Conservation (phyloP, 2,888 invertebrate genomes). For the Brenthis ino region DNA sequence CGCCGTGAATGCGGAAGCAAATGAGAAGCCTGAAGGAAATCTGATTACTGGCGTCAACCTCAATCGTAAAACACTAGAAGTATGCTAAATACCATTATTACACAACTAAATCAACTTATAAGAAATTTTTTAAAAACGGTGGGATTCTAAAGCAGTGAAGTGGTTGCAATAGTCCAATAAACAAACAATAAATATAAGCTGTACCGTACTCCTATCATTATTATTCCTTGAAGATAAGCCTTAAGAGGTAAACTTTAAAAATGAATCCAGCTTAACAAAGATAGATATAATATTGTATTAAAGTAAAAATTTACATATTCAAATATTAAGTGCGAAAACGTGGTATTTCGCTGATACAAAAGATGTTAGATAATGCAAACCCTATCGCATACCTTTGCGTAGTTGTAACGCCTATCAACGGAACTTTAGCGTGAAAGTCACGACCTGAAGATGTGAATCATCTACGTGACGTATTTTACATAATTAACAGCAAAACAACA, state of each 20-base stretch:
- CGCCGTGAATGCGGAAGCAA: constrained; percentile 63
- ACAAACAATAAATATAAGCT: too few relatives aligned
- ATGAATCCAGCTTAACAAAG: too few relatives aligned
- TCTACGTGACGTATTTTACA: constrained; percentile 37
- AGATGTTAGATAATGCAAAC: constrained; percentile 20
- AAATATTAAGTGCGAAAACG: background rate
- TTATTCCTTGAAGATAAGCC: too few relatives aligned
- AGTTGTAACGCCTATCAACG: constrained; percentile 31
- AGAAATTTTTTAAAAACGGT: background rate
- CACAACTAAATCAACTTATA: background rate
- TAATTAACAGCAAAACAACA: constrained; percentile 31
- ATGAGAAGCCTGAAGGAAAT: constrained; percentile 67
- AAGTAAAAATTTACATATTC: background rate
- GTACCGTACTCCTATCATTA: too few relatives aligned
- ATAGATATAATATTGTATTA: too few relatives aligned
- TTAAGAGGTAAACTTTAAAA: too few relatives aligned
- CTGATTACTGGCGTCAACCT: constrained; percentile 66
- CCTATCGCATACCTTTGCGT: constrained; percentile 33
- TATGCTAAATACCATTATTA: constrained; percentile 13
- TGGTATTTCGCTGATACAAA: constrained; percentile 11
- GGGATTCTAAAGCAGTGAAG: too few relatives aligned
- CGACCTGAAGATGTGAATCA: constrained; percentile 33
- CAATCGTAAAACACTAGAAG: constrained; percentile 32
- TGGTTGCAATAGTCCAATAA: too few relatives aligned
- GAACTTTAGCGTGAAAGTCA: constrained; percentile 34